Percentiles rank a stretch among this genome's conserved stretches.
phyloP scores from a whole-genome alignment of 1,140 invertebrate species.

The Drosophila nigromelanica region DNA sequence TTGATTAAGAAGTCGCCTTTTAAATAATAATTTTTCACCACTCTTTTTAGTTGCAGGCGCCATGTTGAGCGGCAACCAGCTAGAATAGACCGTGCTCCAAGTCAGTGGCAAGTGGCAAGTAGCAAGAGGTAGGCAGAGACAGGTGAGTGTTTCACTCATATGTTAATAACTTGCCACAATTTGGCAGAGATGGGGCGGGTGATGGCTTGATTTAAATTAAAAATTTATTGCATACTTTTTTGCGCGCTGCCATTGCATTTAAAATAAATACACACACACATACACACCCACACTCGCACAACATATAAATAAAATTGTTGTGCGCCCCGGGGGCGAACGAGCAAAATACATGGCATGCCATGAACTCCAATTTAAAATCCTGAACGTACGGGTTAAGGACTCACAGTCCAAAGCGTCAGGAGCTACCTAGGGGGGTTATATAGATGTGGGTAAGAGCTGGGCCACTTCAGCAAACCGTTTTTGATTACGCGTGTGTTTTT shows the following conservation, averaged over 20 bases:
- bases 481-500: constrained; percentile 80
- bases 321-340: constrained; percentile 66
- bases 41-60: constrained; percentile 16
- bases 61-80: constrained; percentile 30
- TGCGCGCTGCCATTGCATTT: constrained; percentile 59
- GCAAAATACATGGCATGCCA: constrained; percentile 65
- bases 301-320: constrained; percentile 78
- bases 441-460: constrained; percentile 16
- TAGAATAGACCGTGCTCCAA: constrained; percentile 26
- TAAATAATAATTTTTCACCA: neutral
- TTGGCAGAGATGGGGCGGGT: constrained; percentile 13
- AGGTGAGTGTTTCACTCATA: constrained; percentile 60
- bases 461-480: constrained; percentile 73
- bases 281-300: constrained; percentile 9
- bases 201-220: constrained; percentile 81
- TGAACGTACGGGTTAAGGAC: constrained; percentile 67
- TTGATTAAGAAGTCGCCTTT: no score
- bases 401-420: constrained; percentile 22
- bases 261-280: constrained; percentile 38
- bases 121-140: constrained; percentile 17
- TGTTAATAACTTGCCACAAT: constrained; percentile 53
- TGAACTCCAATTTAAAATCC: constrained; percentile 76
- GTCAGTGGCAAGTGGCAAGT: constrained; percentile 17
- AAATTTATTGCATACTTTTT: constrained; percentile 81
- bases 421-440: constrained; percentile 12